These are phyloP conservation scores for Neodiprion lecontei DNA, from an alignment of 1,140 invertebrate species.

Conservation along the genomic window DNA sequence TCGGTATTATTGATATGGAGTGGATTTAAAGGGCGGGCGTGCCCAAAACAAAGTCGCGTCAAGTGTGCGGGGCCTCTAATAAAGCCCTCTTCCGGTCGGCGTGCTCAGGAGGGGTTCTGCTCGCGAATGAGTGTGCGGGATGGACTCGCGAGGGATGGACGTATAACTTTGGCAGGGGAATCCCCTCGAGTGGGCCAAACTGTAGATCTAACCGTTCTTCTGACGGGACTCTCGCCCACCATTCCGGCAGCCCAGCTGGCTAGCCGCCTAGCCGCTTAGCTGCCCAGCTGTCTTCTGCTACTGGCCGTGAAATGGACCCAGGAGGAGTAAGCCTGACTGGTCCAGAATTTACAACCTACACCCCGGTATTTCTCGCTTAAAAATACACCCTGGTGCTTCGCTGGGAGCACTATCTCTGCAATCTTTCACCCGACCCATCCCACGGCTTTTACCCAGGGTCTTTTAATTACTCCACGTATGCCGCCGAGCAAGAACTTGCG, in stretches of 20 bases:
- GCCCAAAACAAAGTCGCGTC: no score
- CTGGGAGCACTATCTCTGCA: neutral
- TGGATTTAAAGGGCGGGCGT: no score
- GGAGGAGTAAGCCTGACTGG: conserved; percentile 40
- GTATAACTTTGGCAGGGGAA: conserved; percentile 26
- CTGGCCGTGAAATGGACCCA: conserved; percentile 49
- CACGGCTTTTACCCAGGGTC: neutral
- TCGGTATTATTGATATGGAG: no score
- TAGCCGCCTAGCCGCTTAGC: neutral
- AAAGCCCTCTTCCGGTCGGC: conserved; percentile 17
- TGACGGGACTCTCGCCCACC: conserved; percentile 15
- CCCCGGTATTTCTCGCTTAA: conserved; percentile 23
- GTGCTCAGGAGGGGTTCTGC: neutral
- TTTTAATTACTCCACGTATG: no score
- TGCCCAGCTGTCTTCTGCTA: conserved; percentile 25
- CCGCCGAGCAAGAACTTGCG: no score
- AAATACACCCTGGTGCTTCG: conserved; percentile 28
- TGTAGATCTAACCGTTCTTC: conserved; percentile 49
- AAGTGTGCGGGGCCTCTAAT: conserved; percentile 16
- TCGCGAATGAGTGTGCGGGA: neutral
- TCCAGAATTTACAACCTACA: conserved; percentile 49
- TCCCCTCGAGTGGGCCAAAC: conserved; percentile 40
- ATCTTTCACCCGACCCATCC: neutral
- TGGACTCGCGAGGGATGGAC: neutral
- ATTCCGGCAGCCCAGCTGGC: neutral